Evolutionary conservation across 2,113 vertebrate genomes (phyloP), one percentile per base, ranked within the genome.

Genomic region (Octodon degus): DNA sequence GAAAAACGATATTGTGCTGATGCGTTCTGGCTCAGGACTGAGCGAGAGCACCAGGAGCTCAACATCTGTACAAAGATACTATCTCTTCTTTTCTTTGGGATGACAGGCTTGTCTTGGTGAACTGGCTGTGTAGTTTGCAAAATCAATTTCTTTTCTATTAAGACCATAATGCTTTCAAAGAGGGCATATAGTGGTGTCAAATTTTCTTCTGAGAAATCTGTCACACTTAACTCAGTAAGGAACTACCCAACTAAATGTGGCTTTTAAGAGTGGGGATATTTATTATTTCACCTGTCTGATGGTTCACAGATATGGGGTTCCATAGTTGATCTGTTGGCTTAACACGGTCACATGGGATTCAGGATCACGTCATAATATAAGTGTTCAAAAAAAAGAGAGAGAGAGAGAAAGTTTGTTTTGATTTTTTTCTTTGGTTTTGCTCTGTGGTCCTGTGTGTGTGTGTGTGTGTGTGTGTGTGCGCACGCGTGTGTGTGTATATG

Each of bases 131-230:
- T 50, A 34, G 50, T 95, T 77, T 76, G n/a, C 62, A 60, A 89
- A 86, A 70, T 84, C 37, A 76, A 25, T 65, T 93, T 89, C 27
- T 96, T 91, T 90, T 53, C 30, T 91, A 20, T 70, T 86, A 93
- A 89, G 77, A 85, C 13, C 9, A 5, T 17, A 17, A 63, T 76
- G 4, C 47, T 88, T 60, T 24, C 27, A 5, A 70, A 92, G 27
- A 85, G 70, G 70, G 13, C 50, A 40, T 0, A 0, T 9, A 24
- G n/a, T 79, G 10, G 58, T 72, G 5, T 90, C 82, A 32, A 90
- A 20, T 82, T 76, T 79, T 32, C 50, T 68, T 77, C 37, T 60
- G 70, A 86, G 50, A 27, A 62, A 17, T 53, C 43, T 25, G 9
- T 94, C 82, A 72, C 47, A 62, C 32, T 14, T 47, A 43, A 96